Evolutionary conservation across 35 echinoderm and acorn worm species (phyloP).

Genomic region (Apostichopus californicus): DNA sequence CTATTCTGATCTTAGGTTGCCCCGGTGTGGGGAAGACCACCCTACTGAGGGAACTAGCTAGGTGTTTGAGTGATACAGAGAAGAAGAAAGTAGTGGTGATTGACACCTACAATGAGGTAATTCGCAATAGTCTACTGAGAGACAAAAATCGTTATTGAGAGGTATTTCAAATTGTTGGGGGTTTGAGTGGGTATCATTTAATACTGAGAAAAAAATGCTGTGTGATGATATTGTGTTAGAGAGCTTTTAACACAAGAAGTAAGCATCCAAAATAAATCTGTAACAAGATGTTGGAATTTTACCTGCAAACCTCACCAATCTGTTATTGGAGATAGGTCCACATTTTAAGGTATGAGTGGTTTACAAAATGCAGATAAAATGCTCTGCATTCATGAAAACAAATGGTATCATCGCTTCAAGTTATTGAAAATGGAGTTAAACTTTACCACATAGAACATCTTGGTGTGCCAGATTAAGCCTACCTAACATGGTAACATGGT

Average conservation of each 20-base stretch:
- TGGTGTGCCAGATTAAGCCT: not conserved
- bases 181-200: not conserved
- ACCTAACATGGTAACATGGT: too few relatives aligned
- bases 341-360: too few relatives aligned
- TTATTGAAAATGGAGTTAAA: too few relatives aligned
- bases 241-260: too few relatives aligned
- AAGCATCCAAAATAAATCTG: too few relatives aligned
- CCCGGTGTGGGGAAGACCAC: slow-evolving; percentile 81
- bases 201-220: not conserved
- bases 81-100: slow-evolving; percentile 66
- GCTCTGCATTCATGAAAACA: not conserved
- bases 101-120: slow-evolving; percentile 79
- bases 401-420: too few relatives aligned
- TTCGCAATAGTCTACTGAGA: not conserved
- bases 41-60: slow-evolving; percentile 66
- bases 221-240: not conserved
- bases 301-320: too few relatives aligned
- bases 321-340: too few relatives aligned
- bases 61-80: slow-evolving; percentile 61
- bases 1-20: slow-evolving; percentile 56
- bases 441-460: not conserved
- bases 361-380: too few relatives aligned
- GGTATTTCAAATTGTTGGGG: not conserved
- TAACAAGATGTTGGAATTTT: too few relatives aligned
- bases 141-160: not conserved